Evolutionary conservation across 2,888 invertebrate species (phyloP), one percentile per base, ranked within the genome.

Genomic region (Calameuta filiformis): DNA sequence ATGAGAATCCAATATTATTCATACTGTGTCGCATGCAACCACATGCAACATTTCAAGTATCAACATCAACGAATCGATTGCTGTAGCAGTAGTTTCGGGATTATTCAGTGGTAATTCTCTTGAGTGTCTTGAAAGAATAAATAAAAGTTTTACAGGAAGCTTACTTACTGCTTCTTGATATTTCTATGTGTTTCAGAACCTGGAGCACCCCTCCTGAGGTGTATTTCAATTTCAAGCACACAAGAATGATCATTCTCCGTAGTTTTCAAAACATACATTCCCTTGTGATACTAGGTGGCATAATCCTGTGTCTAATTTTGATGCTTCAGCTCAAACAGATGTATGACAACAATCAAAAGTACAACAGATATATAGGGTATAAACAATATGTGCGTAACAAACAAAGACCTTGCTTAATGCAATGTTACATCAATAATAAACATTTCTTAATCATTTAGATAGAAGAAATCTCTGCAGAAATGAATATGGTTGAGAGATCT

Each of bases 211-310:
- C 23, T 56, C 9, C 56, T 56, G 6, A 56, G 56, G 56, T 56
- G 56, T 15, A 56, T 56, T 56, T 23, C 56, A 56, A 56, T 56
- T 56, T 56, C 98, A 98, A 91, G 98, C 98, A 90, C 98, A 98
- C 92, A 56, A 56, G 56, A 56, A 92, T 92, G 91, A 84, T 89
- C 79, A 82, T 87, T 79, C 83, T 89, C 83, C 90, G 92, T 34
- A 89, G 89, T 80, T 82, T 90, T 69, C 91, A 91, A 81, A 90
- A 85, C 81, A 82, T 89, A 69, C 88, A 90, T 83, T 86, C 85
- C 12, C 81, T 91, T 33, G 84, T 90, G 76, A 78, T 92, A 56
- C 79, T 91, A 35, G 88, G 89, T 71, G 87, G 89, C 69, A 80
- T 92, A 78, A 80, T 88, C 73, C 76, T 92, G 75, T 89, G 89